phyloP scores from a whole-genome alignment of 2,113 vertebrate species.

The Ctenodactylus gundi region DNA sequence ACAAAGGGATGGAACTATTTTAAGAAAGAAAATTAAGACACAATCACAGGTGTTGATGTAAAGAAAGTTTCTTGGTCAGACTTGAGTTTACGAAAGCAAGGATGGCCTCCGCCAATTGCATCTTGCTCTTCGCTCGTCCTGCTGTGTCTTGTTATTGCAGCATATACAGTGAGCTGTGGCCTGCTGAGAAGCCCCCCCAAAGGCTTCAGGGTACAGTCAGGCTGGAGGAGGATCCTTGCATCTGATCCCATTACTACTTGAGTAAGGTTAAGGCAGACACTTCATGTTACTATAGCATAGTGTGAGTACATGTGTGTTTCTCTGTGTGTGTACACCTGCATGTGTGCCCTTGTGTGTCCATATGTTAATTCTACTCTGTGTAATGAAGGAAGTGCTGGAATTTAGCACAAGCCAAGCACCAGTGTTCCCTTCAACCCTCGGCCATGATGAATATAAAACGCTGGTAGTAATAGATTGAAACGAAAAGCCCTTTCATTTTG shows the following conservation, averaged over 20 bases:
- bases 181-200: slow-evolving; percentile 9
- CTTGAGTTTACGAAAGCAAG: slow-evolving; percentile 42
- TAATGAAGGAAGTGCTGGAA: slow-evolving; percentile 71
- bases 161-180: not conserved
- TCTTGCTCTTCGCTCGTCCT: slow-evolving; percentile 35
- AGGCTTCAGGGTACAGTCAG: slow-evolving; percentile 8
- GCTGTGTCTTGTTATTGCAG: slow-evolving; percentile 49
- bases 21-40: slow-evolving; percentile 21
- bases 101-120: slow-evolving; percentile 19
- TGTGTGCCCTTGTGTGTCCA: not conserved
- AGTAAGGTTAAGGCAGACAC: not conserved
- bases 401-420: slow-evolving; percentile 62
- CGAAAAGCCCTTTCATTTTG: slow-evolving; percentile 79
- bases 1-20: not conserved
- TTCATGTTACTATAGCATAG: not conserved
- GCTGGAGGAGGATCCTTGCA: slow-evolving; percentile 47
- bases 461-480: slow-evolving; percentile 75
- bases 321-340: not conserved
- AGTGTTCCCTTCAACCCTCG: slow-evolving; percentile 64
- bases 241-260: slow-evolving; percentile 28
- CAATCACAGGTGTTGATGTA: not conserved
- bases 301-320: not conserved
- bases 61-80: slow-evolving; percentile 44
- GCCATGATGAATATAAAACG: slow-evolving; percentile 79
- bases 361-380: slow-evolving; percentile 66